Conservation (phyloP, 2,888 invertebrate genomes). For the Lycaena phlaeas region DNA sequence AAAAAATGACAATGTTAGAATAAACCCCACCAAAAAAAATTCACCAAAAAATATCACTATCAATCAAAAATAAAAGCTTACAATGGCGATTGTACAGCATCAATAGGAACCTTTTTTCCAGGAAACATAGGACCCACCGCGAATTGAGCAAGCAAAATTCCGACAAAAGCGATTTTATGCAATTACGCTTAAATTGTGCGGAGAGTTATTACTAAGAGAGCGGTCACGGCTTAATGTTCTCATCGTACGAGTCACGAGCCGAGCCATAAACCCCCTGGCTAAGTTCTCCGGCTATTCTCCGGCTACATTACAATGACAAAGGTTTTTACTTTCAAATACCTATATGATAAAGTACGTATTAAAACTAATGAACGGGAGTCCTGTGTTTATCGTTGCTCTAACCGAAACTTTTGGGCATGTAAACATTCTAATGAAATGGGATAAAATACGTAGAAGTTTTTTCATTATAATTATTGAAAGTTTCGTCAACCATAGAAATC, state of each 20-base stretch:
- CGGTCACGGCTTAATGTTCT: constrained; percentile 39
- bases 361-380: no score
- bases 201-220: constrained; percentile 58
- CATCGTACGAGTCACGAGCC: constrained; percentile 51
- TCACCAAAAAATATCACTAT: no score
- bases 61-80: no score
- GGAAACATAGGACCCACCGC: constrained; percentile 46
- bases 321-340: not conserved
- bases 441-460: no score
- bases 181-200: constrained; percentile 60
- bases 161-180: constrained; percentile 65
- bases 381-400: no score
- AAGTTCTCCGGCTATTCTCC: constrained; percentile 19
- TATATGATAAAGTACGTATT: not conserved
- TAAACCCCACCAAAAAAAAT: no score
- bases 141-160: constrained; percentile 58
- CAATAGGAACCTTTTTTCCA: constrained; percentile 30
- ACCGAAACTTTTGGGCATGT: no score
- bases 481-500: no score
- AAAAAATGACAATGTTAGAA: no score
- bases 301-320: not conserved
- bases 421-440: no score
- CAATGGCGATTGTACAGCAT: no score
- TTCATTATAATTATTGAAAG: no score
- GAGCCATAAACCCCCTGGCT: not conserved